Evolutionary conservation across 2,113 vertebrate species (phyloP), one percentile per base, ranked within the genome.

Genomic region (Lepidothrix coronata): DNA sequence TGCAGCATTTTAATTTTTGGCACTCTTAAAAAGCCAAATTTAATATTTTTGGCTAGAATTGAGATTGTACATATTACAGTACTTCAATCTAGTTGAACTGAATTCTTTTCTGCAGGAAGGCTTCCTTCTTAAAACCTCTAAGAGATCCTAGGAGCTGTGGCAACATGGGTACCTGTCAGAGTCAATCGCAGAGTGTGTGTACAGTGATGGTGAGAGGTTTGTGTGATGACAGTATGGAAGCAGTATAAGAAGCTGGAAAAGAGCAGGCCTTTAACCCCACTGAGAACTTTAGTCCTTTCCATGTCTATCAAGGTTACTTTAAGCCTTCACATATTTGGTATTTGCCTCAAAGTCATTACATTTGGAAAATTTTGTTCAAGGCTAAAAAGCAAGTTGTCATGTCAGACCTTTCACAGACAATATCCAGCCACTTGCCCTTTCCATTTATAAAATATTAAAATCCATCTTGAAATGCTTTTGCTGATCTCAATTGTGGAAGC

Each of bases 181-280:
- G 74, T 33, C 31, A 35, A 18, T 43, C 57, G 22, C 0, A 5
- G 37, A 2, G 1, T 6, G 6, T 16, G 35, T 12, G 8, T 8
- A 21, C 1, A 57, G 27, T 51, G 28, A 15, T 2, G 24, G 25
- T 5, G 39, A 62, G 44, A 83, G 27, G 14, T 59, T 59, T 85
- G 8, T 37, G 31, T 19, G 46, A 67, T 19, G 20, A 33, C n/a
- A 33, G 18, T 11, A 30, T 18, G 30, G 35, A 51, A 81, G 21
- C 12, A 43, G 6, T 12, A 1, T 11, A 83, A 65, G 27, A 73
- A 91, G 48, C 2, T 67, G 68, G 25, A 84, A 74, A 63, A 83
- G 28, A 54, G 7, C 39, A 68, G 8, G 75, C 4, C 16, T 41
- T 77, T 71, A 66, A 16, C 12, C 14, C 6, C n/a, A 62, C 23